Percentiles rank a stretch among this genome's conserved stretches.
phyloP scores from a whole-genome alignment of 2,113 vertebrate genomes.

The Gasterosteus aculeatus region DNA sequence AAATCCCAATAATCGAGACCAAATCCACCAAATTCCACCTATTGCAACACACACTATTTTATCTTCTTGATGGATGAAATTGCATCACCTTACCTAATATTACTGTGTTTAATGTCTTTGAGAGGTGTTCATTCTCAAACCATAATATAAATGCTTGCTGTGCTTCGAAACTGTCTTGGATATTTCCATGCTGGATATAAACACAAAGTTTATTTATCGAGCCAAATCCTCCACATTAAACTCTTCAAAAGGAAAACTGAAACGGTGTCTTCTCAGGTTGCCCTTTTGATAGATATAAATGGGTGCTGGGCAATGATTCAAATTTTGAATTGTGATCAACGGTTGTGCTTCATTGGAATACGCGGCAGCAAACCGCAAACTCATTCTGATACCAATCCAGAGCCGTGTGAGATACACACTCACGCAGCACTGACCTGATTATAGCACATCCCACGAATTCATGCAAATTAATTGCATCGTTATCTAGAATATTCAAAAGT shows the following conservation, averaged over 20 bases:
- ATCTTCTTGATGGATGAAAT: not conserved
- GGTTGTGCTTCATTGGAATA: too few species aligned
- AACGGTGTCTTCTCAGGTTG: slow-evolving; percentile 14
- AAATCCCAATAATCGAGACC: not conserved
- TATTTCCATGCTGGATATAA: not conserved
- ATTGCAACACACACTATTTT: not conserved
- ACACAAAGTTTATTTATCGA: slow-evolving; percentile 9
- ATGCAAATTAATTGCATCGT: too few species aligned
- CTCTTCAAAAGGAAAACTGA: slow-evolving; percentile 11
- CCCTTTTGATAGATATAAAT: not conserved
- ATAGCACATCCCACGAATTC: too few species aligned
- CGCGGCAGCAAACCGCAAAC: too few species aligned
- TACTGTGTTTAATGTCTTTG: not conserved
- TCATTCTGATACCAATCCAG: too few species aligned
- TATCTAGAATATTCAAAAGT: too few species aligned
- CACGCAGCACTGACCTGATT: too few species aligned
- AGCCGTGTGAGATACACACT: too few species aligned
- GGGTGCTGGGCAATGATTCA: too few species aligned
- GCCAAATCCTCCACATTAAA: slow-evolving; percentile 3
- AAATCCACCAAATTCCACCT: not conserved
- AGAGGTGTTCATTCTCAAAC: not conserved
- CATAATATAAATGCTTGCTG: not conserved
- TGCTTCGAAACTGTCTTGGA: too few species aligned
- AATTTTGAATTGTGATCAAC: too few species aligned
- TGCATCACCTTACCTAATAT: not conserved